Evolutionary conservation across 2,888 invertebrate species (phyloP).

Genomic region (Mimumesa dahlbomi): DNA sequence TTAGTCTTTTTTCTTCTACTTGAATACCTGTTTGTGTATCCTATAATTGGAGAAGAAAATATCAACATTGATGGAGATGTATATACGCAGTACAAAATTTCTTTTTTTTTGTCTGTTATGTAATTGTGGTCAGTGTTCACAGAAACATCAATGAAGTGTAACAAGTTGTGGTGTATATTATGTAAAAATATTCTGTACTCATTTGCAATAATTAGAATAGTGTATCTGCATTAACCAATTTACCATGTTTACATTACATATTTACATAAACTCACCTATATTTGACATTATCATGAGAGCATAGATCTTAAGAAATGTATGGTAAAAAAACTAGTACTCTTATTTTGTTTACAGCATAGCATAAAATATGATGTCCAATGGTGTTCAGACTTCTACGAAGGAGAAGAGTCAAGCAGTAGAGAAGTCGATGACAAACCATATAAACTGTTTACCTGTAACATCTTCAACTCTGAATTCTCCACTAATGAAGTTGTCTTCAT

Average conservation of each 20-base stretch:
- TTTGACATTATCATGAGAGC: no score
- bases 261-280: no score
- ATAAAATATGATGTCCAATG: conserved; percentile 70
- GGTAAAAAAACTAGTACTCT: neutral
- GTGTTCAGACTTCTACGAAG: conserved; percentile 53
- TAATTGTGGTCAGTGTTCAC: neutral
- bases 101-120: neutral
- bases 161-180: no score
- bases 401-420: conserved; percentile 49
- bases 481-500: conserved; percentile 93
- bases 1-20: no score
- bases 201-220: no score
- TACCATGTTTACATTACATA: no score
- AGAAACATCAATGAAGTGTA: neutral
- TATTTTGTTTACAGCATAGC: conserved; percentile 36
- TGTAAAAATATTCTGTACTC: no score
- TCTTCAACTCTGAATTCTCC: conserved; percentile 79
- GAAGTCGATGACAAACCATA: conserved; percentile 43
- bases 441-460: conserved; percentile 50
- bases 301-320: no score
- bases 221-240: no score
- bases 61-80: neutral
- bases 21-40: neutral
- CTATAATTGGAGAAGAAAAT: neutral
- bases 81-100: neutral